Percentiles rank a stretch among this genome's conserved stretches.
Evolutionary conservation across 2,113 vertebrate species (phyloP).

Genomic region (Sprattus sprattus): DNA sequence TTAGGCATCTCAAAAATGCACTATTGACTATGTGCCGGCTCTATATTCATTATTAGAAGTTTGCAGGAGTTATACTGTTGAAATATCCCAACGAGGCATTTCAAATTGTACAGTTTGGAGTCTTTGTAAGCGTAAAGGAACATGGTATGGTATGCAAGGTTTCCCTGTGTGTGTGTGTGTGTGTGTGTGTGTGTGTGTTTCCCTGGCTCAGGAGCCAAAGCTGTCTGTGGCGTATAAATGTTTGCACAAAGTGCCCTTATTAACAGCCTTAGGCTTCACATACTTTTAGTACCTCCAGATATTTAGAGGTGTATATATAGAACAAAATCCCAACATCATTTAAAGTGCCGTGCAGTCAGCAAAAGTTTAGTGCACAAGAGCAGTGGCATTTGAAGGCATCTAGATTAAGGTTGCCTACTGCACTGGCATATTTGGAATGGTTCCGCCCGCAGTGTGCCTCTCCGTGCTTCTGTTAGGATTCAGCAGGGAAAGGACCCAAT

Average conservation of each 20-base stretch:
- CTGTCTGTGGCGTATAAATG: neutral
- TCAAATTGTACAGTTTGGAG: neutral
- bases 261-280: neutral
- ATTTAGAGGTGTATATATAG: conserved; percentile 12
- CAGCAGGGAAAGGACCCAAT: no score
- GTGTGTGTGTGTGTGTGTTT: no score
- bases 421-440: neutral
- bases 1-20: neutral
- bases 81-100: neutral
- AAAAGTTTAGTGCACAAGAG: neutral
- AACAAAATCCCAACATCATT: neutral
- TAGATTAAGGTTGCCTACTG: neutral
- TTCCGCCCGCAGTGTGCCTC: neutral
- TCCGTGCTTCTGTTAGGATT: neutral
- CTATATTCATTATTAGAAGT: no score
- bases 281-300: neutral
- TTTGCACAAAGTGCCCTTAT: conserved; percentile 3
- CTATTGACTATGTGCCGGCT: neutral
- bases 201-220: neutral
- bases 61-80: neutral
- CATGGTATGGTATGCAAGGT: neutral
- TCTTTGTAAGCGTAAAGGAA: neutral
- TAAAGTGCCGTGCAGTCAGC: neutral
- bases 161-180: no score
- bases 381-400: neutral